A percentile compares a stretch with the other conserved stretches of the same genome.
Evolutionary conservation across 1,140 invertebrate genomes (phyloP).

Genomic region (Papilio xuthus): DNA sequence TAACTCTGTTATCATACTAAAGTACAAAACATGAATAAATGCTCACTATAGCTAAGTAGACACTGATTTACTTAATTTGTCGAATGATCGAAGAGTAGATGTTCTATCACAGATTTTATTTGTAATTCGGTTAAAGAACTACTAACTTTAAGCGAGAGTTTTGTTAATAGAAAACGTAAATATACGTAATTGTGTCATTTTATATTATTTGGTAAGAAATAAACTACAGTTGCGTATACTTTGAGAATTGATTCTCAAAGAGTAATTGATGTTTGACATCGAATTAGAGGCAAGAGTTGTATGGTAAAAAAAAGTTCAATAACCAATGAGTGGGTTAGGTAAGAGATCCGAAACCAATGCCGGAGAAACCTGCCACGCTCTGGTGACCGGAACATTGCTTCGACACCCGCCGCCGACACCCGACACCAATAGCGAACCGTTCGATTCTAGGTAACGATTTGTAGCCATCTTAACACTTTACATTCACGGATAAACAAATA

Average conservation of each 20-base stretch:
- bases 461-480: background rate
- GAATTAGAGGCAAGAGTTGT: slow-evolving; percentile 52
- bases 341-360: slow-evolving; percentile 70
- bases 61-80: no score
- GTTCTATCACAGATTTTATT: background rate
- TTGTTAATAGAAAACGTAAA: background rate
- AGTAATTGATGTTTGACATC: slow-evolving; percentile 56
- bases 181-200: background rate
- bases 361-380: slow-evolving; percentile 73
- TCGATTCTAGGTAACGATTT: slow-evolving; percentile 49
- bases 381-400: slow-evolving; percentile 72
- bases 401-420: slow-evolving; percentile 53
- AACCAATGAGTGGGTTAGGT: slow-evolving; percentile 63
- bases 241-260: slow-evolving; percentile 60
- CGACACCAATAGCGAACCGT: background rate
- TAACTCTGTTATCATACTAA: no score
- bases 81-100: no score
- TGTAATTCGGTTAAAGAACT: background rate
- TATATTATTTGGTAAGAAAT: background rate
- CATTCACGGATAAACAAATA: background rate
- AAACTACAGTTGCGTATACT: background rate
- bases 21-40: no score
- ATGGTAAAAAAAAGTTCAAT: slow-evolving; percentile 65
- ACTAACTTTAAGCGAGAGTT: background rate
- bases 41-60: no score